Base-by-base conservation (phyloP, 2,888 invertebrate species). In the Oligia strigilis region DNA sequence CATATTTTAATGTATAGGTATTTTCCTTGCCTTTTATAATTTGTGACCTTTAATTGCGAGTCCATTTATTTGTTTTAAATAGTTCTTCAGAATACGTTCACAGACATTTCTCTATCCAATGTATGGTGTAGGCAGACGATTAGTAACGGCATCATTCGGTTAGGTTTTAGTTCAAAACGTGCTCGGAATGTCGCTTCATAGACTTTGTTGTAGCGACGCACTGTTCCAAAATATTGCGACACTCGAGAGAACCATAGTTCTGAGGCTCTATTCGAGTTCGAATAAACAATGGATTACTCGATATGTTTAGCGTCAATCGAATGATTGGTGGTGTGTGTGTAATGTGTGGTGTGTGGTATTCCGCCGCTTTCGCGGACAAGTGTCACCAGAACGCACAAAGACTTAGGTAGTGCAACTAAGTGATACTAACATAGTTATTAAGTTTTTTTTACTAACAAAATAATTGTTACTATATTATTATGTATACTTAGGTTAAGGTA, bases 101-200 rank as follows among this genome's bases (percentile, higher is more conserved):
- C 66, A 82, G 83, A 90, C 77, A 80, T 74, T 75, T 60, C 17
- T 80, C 49, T 66, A 72, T 69, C 74, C 72, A 78, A 80, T 69
- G 55, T 80, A 73, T 81, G 80, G 84, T 79, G 82, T 85, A 65
- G 70, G 55, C 80, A 72, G 81, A 81, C 76, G 83, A 80, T 80
- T 76, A 75, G 85, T 80, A 90, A 87, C 82, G 75, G 78, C 78
- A 78, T 84, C 80, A 80, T 84, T 82, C 71, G 88, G 91, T 82
- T 75, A 87, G 83, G 84, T 88, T 91, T 90, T 87, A 90, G 87
- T 77, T 60, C 72, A n/a, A 52, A 72, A 90, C 90, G 90, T 90
- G 90, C 76, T 81, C 78, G 0, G 91, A 84, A 87, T 91, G 69
- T 73, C 60, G 40, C 29, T 58, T 74, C 49, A 64, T 52, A 58